phyloP scores from a whole-genome alignment of 2,888 invertebrate species.

The Gerris lacustris region DNA sequence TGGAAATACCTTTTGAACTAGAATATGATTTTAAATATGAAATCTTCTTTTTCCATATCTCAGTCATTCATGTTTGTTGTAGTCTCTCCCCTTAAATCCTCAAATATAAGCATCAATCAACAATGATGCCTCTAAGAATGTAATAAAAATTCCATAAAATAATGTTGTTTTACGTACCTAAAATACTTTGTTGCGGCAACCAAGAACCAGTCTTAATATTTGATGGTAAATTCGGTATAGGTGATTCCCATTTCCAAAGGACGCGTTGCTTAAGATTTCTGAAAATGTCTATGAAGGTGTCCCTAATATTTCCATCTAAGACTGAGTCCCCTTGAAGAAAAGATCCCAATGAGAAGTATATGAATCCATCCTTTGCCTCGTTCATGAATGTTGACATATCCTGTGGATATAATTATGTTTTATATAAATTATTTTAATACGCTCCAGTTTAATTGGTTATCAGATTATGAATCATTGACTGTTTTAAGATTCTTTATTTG shows the following conservation, averaged over 20 bases:
- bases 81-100: too few relatives aligned
- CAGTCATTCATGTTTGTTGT: too few relatives aligned
- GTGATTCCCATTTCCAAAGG: conserved; percentile 70
- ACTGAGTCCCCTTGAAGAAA: conserved; percentile 26
- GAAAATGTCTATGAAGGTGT: background rate
- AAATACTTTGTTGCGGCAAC: conserved; percentile 47
- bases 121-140: too few relatives aligned
- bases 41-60: too few relatives aligned
- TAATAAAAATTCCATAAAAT: too few relatives aligned
- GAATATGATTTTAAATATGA: too few relatives aligned
- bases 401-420: conserved; percentile 32
- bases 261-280: conserved; percentile 54
- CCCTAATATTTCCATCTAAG: background rate
- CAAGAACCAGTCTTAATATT: conserved; percentile 61
- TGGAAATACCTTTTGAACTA: too few relatives aligned
- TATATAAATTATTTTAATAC: conserved; percentile 32
- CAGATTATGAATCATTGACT: background rate
- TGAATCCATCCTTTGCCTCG: conserved; percentile 42
- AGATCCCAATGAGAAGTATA: conserved; percentile 50
- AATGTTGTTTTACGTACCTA: conserved; percentile 17
- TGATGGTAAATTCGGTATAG: conserved; percentile 56
- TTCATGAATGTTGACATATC: conserved; percentile 44
- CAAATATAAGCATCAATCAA: too few relatives aligned
- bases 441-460: background rate
- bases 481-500: too few relatives aligned